phyloP scores from a whole-genome alignment of 2,113 vertebrate genomes.

The Fulmarus glacialis region DNA sequence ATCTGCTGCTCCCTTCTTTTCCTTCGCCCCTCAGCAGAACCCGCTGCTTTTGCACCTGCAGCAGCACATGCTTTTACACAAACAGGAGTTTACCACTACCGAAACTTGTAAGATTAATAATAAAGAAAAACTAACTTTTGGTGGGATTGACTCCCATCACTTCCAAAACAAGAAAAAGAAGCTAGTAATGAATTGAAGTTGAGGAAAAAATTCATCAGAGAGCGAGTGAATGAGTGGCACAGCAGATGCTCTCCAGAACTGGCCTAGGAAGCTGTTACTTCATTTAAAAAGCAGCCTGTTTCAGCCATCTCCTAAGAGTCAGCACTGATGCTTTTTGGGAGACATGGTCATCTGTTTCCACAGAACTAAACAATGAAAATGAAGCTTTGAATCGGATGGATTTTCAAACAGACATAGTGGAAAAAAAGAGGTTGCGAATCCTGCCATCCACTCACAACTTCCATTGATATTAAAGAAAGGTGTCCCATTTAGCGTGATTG shows the following conservation, averaged over 20 bases:
- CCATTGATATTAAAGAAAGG: not conserved
- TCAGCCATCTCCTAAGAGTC: fast-evolving
- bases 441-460: not conserved
- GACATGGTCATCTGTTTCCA: not conserved
- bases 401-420: not conserved
- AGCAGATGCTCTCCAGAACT: not conserved
- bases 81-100: not conserved
- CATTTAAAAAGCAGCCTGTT: not conserved
- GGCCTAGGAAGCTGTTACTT: not conserved
- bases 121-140: not conserved
- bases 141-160: not conserved
- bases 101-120: not conserved
- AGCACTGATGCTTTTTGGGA: not conserved
- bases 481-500: not conserved
- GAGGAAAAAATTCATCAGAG: not conserved
- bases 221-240: not conserved
- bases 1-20: not conserved
- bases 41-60: not conserved
- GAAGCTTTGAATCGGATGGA: not conserved
- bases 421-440: not conserved
- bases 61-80: not conserved
- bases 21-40: not conserved
- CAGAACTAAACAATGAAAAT: not conserved
- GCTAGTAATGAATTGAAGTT: not conserved
- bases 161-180: not conserved